These are phyloP conservation scores for Cryptotermes secundus DNA, from an alignment of 1,140 invertebrate genomes.

Conservation along the genomic window DNA sequence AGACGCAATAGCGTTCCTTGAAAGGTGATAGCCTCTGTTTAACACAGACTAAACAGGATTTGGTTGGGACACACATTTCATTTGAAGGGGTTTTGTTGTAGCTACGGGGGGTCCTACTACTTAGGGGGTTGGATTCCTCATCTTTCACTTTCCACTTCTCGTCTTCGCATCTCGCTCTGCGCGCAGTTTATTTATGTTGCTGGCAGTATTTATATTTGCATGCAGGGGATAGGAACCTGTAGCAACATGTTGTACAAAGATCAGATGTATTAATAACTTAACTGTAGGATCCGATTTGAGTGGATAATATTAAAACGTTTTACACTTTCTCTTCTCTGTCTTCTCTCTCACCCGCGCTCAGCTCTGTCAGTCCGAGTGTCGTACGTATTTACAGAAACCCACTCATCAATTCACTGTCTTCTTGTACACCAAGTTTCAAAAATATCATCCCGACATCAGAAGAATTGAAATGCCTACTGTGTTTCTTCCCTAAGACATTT, in stretches of 20 bases:
- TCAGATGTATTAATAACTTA: not conserved
- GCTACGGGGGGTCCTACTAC: not conserved
- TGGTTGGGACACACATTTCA: not conserved
- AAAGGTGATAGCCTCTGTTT: constrained; percentile 5
- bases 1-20: not conserved
- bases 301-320: constrained; percentile 18
- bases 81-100: constrained; percentile 13
- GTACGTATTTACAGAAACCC: too few species aligned
- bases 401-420: too few species aligned
- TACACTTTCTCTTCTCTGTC: not conserved
- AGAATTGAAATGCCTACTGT: too few species aligned
- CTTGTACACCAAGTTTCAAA: too few species aligned
- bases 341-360: not conserved
- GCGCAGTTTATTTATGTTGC: not conserved
- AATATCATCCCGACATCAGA: too few species aligned
- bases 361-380: not conserved
- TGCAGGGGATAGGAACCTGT: not conserved
- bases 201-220: constrained; percentile 9
- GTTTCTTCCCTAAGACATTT: too few species aligned
- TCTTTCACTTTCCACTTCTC: constrained; percentile 16
- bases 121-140: constrained; percentile 14
- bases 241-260: not conserved
- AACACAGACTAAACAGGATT: constrained; percentile 13
- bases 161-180: not conserved
- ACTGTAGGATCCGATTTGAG: not conserved